A percentile compares a stretch with the other conserved stretches of the same genome.
phyloP scores from a whole-genome alignment of 2,888 invertebrate genomes.

The Euphydryas editha region DNA sequence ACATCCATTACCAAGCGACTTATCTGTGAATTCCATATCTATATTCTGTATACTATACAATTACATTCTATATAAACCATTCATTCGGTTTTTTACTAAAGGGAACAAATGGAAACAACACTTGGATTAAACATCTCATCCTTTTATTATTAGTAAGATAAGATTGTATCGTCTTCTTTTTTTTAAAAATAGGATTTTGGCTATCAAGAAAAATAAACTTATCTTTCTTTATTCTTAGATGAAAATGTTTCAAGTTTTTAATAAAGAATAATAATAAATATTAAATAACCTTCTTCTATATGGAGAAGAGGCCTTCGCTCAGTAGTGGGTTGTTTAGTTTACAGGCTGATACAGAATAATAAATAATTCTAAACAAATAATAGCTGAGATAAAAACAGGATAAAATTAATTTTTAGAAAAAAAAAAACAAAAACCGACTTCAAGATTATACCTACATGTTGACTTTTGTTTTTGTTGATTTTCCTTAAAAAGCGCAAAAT shows the following conservation, averaged over 20 bases:
- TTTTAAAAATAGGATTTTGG: not conserved
- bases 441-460: too few relatives aligned
- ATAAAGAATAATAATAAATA: not conserved
- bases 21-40: slow-evolving; percentile 29
- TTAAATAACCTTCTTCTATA: too few relatives aligned
- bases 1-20: slow-evolving; percentile 47
- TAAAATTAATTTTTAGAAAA: too few relatives aligned
- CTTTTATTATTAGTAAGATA: not conserved
- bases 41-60: not conserved
- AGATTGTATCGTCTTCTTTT: not conserved
- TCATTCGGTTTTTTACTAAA: not conserved
- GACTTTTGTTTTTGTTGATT: too few relatives aligned
- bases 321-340: too few relatives aligned
- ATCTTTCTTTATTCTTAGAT: not conserved
- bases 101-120: not conserved
- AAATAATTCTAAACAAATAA: not conserved
- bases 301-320: too few relatives aligned
- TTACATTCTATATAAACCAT: slow-evolving; percentile 1
- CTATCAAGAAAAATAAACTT: not conserved
- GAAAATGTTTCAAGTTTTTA: not conserved
- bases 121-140: not conserved
- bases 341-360: too few relatives aligned
- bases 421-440: too few relatives aligned
- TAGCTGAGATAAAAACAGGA: too few relatives aligned
- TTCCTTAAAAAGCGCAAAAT: too few relatives aligned